Percentiles rank a stretch among this genome's conserved stretches.
Conservation (phyloP, 2,888 invertebrate species). For the Leptinotarsa haldemani region DNA sequence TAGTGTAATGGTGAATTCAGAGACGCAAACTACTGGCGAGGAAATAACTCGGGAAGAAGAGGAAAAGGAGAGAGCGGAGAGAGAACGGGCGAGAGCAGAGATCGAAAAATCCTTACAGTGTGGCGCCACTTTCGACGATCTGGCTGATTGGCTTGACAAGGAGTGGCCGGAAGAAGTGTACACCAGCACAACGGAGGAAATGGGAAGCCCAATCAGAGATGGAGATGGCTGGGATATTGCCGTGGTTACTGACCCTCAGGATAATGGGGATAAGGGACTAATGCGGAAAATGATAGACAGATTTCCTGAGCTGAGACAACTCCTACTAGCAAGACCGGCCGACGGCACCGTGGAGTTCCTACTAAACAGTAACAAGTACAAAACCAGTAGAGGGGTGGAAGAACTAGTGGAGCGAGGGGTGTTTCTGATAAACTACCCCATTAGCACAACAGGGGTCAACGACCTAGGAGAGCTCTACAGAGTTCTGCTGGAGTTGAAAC, state of each 20-base stretch:
- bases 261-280: background rate
- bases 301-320: background rate
- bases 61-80: background rate
- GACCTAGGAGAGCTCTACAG: background rate
- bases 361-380: background rate
- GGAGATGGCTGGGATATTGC: background rate
- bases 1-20: background rate
- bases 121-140: too few species aligned
- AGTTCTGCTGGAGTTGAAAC: background rate
- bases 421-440: background rate
- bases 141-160: too few species aligned
- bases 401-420: background rate
- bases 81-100: background rate
- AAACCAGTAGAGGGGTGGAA: background rate
- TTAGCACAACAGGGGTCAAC: constrained; percentile 6
- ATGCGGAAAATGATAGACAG: background rate
- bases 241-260: background rate
- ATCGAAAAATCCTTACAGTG: background rate
- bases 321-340: background rate
- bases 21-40: background rate
- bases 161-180: background rate
- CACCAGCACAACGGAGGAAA: background rate
- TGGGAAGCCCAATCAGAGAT: background rate
- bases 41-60: background rate
- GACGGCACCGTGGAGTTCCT: background rate